Base-by-base conservation (phyloP, 2,797 vertebrate genomes). In the Melanotaenia pygmaea region DNA sequence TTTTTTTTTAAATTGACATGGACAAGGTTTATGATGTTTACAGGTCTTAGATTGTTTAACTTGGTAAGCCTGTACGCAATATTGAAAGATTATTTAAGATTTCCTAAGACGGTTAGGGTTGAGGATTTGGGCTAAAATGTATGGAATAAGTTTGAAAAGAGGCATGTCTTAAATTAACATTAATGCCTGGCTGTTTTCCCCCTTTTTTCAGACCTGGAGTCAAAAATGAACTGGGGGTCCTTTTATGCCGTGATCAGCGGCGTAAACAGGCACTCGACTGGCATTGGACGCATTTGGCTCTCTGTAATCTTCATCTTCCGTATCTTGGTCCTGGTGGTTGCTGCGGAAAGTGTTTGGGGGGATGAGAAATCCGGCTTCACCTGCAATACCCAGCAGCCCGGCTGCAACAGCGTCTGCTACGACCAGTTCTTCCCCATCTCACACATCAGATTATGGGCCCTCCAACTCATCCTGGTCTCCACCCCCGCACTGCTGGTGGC, bases 221-320 rank as follows among this genome's bases (percentile, higher is more conserved):
- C 95, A 70, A 95, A 94, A 58, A 99, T 99, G 98, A 99, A 99
- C 90, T 99, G 98, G 98, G 96, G 96, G 0, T 94, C 96, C 86
- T 96, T 99, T 92, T 99, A 99, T 90, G 95, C 96, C 5, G 95
- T 99, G 79, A 94, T 99, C 89, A 98, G 97, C 4, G 98, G 98
- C 5, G 96, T 99, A 94, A 99, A 99, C 92, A 97, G 98, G 89
- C 97, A 99, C 85, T 99, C 98, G 5, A 99, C 98, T 0, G 96
- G 97, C 85, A 98, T 99, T 0, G 98, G 98, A 51, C 96, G 98
- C 66, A 94, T 99, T 67, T 99, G 98, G 98, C 95, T 99, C 37
- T 99, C 98, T 0, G 98, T 99, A 90, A 97, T 99, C 91, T 99
- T 99, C 93, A 98, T 99, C 91, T 99, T 99, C 92, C 94, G 98